A percentile compares a stretch with the other conserved stretches of the same genome.
Conservation (phyloP, 2,113 vertebrate genomes). For the Ciconia maguari region DNA sequence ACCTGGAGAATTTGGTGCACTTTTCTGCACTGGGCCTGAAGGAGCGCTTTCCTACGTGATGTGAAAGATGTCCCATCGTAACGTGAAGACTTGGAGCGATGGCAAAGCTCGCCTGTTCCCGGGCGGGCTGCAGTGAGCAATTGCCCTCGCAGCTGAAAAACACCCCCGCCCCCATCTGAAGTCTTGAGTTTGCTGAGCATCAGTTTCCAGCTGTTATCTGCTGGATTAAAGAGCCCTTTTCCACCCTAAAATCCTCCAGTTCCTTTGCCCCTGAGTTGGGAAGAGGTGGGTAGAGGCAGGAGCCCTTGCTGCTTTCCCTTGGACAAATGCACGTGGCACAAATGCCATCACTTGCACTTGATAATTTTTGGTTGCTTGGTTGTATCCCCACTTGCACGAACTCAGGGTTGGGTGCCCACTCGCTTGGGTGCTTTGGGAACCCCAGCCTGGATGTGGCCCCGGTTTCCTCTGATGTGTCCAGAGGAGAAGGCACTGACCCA, state of each 20-base stretch:
- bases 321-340: no score
- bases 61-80: fast-evolving
- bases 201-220: background rate
- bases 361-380: no score
- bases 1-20: background rate
- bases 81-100: background rate
- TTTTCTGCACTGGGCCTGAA: background rate
- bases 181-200: background rate
- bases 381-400: fast-evolving
- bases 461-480: fast-evolving
- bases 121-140: background rate
- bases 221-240: background rate
- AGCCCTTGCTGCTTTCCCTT: background rate
- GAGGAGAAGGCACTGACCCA: background rate
- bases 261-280: background rate
- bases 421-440: background rate
- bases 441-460: background rate
- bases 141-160: background rate
- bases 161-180: background rate
- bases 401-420: background rate
- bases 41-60: fast-evolving
- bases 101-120: fast-evolving
- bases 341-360: background rate
- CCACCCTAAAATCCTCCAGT: background rate
- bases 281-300: background rate